Evolutionary conservation across 2,797 vertebrate species (phyloP), one percentile per base, ranked within the genome.

Genomic region (Crenuchus spilurus): DNA sequence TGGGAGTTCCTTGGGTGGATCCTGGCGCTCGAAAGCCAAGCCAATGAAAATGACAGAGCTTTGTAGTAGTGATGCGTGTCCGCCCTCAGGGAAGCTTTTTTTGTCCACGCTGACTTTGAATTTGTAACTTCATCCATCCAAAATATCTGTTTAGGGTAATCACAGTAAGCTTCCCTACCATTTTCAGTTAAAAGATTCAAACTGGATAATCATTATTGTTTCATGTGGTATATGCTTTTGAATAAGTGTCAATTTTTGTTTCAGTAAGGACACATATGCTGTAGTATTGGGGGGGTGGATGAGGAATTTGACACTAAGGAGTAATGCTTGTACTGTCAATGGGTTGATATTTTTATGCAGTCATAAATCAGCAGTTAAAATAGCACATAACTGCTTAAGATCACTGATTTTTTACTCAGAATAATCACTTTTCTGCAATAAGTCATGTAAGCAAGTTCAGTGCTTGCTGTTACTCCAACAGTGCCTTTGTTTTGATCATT

Each of bases 161-260:
- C 24, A 52, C 4, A 2, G 41, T n/a, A n/a, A 31, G 42, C 35
- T 72, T 22, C 2, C 46, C 3, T 61, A n/a, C n/a, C n/a, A n/a
- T 37, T 20, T 42, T 42, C 26, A 49, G 20, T 14, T 14, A 16
- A 48, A 28, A 4, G 10, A 52, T 54, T 55, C 10, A 42, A 35
- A 41, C 39, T 22, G 44, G 58, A 18, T 49, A 65, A 48, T 28
- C 52, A 41, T 70, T 61, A 46, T 6, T 42, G 18, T 68, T 24
- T 39, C 31, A 41, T 54, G 14, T 55, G 48, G 20, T 51, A 18
- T 39, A 63, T 39, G 46, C 14, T 31, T 55, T 65, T 70, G 31
- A 52, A 61, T 7, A 65, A 65, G 48, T 37, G 54, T 31, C 33
- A 22, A n/a, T n/a, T n/a, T n/a, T n/a, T n/a, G n/a, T n/a, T n/a